A percentile compares a stretch with the other conserved stretches of the same genome.
Conservation (phyloP, 2,113 vertebrate species). For the Perognathus longimembris region DNA sequence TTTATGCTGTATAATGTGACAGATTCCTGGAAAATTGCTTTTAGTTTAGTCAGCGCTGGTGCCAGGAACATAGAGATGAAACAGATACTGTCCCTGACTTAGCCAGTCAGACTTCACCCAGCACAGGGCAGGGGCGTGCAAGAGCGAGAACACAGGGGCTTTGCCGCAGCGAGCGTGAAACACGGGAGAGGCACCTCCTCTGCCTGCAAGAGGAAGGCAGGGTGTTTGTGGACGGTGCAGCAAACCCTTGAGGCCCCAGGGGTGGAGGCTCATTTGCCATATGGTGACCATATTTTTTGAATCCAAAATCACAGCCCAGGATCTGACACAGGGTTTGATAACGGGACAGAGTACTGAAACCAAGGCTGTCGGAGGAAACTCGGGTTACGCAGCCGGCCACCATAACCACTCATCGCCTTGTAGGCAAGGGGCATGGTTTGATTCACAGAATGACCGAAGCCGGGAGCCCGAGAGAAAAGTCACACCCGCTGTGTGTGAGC, state of each 20-base stretch:
- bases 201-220: background rate
- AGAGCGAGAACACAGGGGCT: background rate
- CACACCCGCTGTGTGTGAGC: background rate
- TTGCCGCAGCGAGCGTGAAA: accelerated
- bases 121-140: background rate
- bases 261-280: slow-evolving; percentile 44
- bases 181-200: background rate
- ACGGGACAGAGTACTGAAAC: slow-evolving; percentile 64
- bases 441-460: slow-evolving; percentile 14
- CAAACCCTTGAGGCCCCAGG: background rate
- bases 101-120: background rate
- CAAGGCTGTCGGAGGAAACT: slow-evolving; percentile 36
- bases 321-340: slow-evolving; percentile 62
- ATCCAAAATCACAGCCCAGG: slow-evolving; percentile 61
- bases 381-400: slow-evolving; percentile 64
- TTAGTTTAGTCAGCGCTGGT: background rate
- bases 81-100: background rate
- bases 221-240: background rate
- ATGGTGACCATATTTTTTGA: slow-evolving; percentile 74
- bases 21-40: background rate
- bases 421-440: background rate
- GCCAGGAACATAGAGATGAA: background rate
- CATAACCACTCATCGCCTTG: background rate
- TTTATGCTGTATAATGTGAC: background rate
- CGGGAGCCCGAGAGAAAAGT: slow-evolving; percentile 10